Percentiles rank a stretch among this genome's conserved stretches.
These are phyloP conservation scores for Macrosteles quadrilineatus DNA, from an alignment of 1,140 invertebrate species.

Conservation along the genomic window DNA sequence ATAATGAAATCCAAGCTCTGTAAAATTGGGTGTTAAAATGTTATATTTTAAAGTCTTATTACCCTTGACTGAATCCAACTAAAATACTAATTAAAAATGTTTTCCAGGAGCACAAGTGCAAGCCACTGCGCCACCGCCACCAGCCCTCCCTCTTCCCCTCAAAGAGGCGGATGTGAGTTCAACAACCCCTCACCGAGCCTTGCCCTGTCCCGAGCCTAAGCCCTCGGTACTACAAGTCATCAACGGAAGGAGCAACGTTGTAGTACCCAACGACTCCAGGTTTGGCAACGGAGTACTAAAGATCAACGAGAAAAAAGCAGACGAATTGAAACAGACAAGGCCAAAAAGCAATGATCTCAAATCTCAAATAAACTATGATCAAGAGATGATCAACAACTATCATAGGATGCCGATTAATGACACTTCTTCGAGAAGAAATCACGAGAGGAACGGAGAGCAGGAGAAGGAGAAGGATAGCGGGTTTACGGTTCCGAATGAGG, in stretches of 20 bases:
- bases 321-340: background rate
- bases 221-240: background rate
- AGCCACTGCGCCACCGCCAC: background rate
- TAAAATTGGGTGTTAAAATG: no score
- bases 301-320: background rate
- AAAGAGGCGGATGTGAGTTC: slow-evolving; percentile 15
- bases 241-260: slow-evolving; percentile 11
- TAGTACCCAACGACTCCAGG: background rate
- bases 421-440: slow-evolving; percentile 17
- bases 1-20: no score
- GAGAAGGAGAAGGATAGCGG: background rate
- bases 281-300: background rate
- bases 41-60: no score
- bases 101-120: slow-evolving; percentile 24
- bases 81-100: no score
- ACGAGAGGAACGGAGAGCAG: background rate
- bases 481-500: background rate
- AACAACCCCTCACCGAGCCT: background rate
- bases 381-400: background rate
- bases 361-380: background rate
- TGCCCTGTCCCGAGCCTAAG: background rate
- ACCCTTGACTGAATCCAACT: no score
- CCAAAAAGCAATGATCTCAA: slow-evolving; percentile 27
- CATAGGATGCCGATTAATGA: slow-evolving; percentile 20
- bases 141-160: background rate